phyloP scores from a whole-genome alignment of 1,140 invertebrate genomes.

The Atopsyche davidsoni region DNA sequence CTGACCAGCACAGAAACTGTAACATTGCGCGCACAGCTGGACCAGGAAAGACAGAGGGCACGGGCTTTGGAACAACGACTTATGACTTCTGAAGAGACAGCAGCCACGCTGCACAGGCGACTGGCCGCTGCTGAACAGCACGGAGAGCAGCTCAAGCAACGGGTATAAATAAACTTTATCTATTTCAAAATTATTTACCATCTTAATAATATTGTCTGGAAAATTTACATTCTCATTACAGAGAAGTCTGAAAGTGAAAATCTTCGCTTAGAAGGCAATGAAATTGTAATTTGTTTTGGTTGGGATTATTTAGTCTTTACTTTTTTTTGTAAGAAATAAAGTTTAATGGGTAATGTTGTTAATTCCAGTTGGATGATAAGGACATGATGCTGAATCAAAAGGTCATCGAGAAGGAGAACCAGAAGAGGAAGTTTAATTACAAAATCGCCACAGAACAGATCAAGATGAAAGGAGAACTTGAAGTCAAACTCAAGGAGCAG shows the following conservation, averaged over 20 bases:
- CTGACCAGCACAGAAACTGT: slow-evolving; percentile 58
- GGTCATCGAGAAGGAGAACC: slow-evolving; percentile 67
- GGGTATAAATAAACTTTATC: slow-evolving; percentile 12
- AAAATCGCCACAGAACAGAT: slow-evolving; percentile 66
- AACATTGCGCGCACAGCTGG: slow-evolving; percentile 54
- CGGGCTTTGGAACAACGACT: slow-evolving; percentile 52
- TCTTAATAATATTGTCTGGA: neutral
- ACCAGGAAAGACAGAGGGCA: slow-evolving; percentile 53
- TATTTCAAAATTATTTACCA: too few species aligned
- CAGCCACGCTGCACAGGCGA: slow-evolving; percentile 48
- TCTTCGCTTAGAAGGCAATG: too few species aligned
- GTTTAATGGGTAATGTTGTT: neutral
- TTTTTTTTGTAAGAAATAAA: neutral
- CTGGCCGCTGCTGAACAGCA: slow-evolving; percentile 41
- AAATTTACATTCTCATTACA: too few species aligned
- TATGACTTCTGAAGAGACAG: slow-evolving; percentile 49
- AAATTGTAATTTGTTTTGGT: too few species aligned
- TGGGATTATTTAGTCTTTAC: neutral
- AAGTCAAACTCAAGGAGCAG: slow-evolving; percentile 60
- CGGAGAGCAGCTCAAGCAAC: slow-evolving; percentile 17
- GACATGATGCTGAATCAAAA: slow-evolving; percentile 64
- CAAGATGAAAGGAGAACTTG: slow-evolving; percentile 59
- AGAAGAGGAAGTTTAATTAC: slow-evolving; percentile 63
- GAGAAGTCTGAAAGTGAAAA: too few species aligned
- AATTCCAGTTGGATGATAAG: slow-evolving; percentile 54